Percentiles rank a stretch among this genome's conserved stretches.
Evolutionary conservation across 1,140 invertebrate species (phyloP).

Genomic region (Bombus sibiricus): DNA sequence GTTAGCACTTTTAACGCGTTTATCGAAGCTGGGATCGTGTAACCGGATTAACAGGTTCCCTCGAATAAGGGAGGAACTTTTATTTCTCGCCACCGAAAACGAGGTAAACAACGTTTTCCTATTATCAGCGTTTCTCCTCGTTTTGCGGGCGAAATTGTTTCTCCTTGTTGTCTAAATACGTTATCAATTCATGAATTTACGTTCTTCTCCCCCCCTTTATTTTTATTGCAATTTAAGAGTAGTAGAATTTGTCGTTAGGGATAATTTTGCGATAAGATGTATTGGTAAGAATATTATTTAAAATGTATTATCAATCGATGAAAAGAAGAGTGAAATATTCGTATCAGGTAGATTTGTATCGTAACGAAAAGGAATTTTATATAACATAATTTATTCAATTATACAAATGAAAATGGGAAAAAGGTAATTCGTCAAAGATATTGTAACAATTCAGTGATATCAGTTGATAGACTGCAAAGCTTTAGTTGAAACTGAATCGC

Average conservation of each 20-base stretch:
- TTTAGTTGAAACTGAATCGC: neutral
- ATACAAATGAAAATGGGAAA: neutral
- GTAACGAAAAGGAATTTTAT: neutral
- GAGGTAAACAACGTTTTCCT: conserved; percentile 20
- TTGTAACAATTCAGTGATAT: neutral
- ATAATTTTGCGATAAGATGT: too few relatives aligned
- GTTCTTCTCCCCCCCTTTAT: neutral
- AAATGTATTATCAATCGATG: too few relatives aligned
- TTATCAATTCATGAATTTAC: neutral
- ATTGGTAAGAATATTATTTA: too few relatives aligned
- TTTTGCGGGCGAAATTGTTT: neutral
- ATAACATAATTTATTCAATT: neutral
- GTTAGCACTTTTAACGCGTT: conserved; percentile 37
- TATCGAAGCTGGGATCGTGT: conserved; percentile 7
- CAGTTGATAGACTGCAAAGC: neutral
- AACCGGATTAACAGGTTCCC: conserved; percentile 29
- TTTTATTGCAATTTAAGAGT: neutral
- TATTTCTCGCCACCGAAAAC: neutral
- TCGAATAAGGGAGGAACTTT: conserved; percentile 4
- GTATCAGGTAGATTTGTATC: too few relatives aligned
- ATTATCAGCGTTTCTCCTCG: neutral
- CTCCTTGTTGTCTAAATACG: too few relatives aligned
- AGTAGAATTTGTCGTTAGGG: neutral
- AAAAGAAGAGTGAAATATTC: too few relatives aligned
- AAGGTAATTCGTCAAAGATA: neutral